These are phyloP conservation scores for Acipenser transmontanus DNA, from an alignment of 2,797 vertebrate genomes.

Conservation along the genomic window DNA sequence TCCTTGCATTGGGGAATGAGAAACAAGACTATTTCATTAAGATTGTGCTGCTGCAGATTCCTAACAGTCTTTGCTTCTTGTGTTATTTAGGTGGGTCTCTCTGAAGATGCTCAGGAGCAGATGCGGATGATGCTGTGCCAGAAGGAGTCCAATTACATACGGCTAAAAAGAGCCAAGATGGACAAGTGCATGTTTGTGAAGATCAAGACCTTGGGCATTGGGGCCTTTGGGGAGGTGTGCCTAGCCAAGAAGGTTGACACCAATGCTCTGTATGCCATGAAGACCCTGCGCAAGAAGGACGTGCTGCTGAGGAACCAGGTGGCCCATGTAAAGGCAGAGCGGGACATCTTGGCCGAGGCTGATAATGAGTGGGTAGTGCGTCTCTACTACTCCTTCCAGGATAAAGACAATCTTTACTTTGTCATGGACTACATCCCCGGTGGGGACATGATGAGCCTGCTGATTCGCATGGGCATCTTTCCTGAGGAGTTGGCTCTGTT, in stretches of 20 bases:
- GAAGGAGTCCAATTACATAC: constrained; percentile 97
- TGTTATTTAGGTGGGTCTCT: constrained; percentile 79
- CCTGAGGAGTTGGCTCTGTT: constrained; percentile 90
- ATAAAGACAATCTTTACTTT: constrained; percentile 95
- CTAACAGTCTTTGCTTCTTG: no score
- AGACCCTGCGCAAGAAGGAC: constrained; percentile 94
- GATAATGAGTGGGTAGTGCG: constrained; percentile 98
- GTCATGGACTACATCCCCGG: constrained; percentile 99
- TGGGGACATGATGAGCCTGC: constrained; percentile 97
- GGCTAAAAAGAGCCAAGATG: constrained; percentile 96
- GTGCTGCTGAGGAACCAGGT: constrained; percentile 94
- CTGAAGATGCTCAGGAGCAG: constrained; percentile 90
- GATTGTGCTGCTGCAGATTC: no score
- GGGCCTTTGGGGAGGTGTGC: constrained; percentile 94
- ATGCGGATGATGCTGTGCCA: constrained; percentile 98
- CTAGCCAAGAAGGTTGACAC: constrained; percentile 92
- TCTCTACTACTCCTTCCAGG: constrained; percentile 96
- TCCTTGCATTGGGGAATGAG: no score
- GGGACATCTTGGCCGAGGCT: constrained; percentile 94
- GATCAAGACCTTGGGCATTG: constrained; percentile 93
- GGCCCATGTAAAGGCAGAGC: constrained; percentile 93
- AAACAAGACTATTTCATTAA: no score
- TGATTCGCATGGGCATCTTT: constrained; percentile 92
- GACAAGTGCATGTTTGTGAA: constrained; percentile 96
- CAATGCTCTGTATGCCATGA: constrained; percentile 89